Conservation (phyloP, 2,113 vertebrate species). For the Candoia aspera region DNA sequence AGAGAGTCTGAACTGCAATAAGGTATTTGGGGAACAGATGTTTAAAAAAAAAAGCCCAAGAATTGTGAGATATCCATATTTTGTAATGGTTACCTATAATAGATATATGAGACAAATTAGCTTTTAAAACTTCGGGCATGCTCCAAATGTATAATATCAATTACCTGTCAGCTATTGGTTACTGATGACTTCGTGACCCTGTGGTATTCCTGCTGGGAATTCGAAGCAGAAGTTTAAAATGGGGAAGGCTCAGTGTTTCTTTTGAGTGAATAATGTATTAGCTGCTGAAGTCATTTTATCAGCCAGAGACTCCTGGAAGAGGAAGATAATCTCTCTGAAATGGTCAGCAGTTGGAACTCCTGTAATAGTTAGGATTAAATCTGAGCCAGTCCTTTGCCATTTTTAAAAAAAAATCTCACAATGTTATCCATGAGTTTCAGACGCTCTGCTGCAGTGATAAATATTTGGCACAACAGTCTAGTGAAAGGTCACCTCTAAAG, state of each 20-base stretch:
- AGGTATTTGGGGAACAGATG: not conserved
- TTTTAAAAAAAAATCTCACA: not conserved
- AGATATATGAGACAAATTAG: conserved; percentile 57
- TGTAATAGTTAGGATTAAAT: conserved; percentile 37
- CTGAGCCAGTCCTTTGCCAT: conserved; percentile 14
- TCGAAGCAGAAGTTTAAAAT: not conserved
- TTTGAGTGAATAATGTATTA: conserved; percentile 13
- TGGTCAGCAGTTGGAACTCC: conserved; percentile 7
- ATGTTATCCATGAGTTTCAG: conserved; percentile 3
- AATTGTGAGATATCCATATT: conserved; percentile 25
- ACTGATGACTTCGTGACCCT: conserved; percentile 28
- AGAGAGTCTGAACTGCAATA: not conserved
- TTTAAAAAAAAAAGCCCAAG: conserved; percentile 23
- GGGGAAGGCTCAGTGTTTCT: not conserved
- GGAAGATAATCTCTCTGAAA: conserved; percentile 39
- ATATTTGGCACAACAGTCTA: not conserved
- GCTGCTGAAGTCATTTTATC: conserved; percentile 23
- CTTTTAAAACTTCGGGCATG: conserved; percentile 47
- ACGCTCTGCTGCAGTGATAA: not conserved
- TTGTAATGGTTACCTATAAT: conserved; percentile 35
- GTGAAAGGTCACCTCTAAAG: not conserved
- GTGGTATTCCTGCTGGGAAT: conserved; percentile 30
- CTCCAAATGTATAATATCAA: conserved; percentile 49
- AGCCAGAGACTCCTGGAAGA: conserved; percentile 27
- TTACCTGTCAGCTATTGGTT: conserved; percentile 45